phyloP scores from a whole-genome alignment of 2,113 vertebrate genomes.

The Misgurnus anguillicaudatus region DNA sequence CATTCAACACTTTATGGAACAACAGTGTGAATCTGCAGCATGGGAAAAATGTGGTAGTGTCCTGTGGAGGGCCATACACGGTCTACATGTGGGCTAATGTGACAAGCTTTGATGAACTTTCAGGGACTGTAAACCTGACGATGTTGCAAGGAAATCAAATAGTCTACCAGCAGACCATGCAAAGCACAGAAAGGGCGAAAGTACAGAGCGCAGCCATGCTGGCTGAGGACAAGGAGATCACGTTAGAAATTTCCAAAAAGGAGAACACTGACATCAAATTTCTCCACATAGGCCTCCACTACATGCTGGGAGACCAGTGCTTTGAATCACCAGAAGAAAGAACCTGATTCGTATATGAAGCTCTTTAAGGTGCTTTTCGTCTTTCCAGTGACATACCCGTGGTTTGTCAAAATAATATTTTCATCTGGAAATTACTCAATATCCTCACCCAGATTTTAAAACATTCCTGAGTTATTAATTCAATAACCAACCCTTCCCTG shows the following conservation, averaged over 20 bases:
- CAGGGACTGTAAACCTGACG: background rate
- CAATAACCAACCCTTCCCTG: background rate
- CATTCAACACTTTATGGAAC: constrained; percentile 38
- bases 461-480: background rate
- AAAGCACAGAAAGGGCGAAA: background rate
- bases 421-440: background rate
- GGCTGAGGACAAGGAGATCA: constrained; percentile 13
- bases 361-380: background rate
- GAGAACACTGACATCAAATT: background rate
- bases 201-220: constrained; percentile 37
- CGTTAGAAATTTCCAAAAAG: background rate
- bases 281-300: constrained; percentile 52
- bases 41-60: constrained; percentile 31
- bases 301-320: constrained; percentile 48
- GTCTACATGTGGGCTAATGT: constrained; percentile 44
- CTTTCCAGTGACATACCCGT: no score
- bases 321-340: background rate
- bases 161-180: background rate
- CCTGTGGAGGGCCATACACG: constrained; percentile 45
- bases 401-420: background rate
- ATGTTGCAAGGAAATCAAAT: background rate
- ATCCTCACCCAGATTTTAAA: background rate
- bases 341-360: background rate
- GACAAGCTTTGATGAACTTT: rapidly evolving
- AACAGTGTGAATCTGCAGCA: constrained; percentile 32